Evolutionary conservation across 1,140 invertebrate species (phyloP).

Genomic region (Nephotettix cincticeps): DNA sequence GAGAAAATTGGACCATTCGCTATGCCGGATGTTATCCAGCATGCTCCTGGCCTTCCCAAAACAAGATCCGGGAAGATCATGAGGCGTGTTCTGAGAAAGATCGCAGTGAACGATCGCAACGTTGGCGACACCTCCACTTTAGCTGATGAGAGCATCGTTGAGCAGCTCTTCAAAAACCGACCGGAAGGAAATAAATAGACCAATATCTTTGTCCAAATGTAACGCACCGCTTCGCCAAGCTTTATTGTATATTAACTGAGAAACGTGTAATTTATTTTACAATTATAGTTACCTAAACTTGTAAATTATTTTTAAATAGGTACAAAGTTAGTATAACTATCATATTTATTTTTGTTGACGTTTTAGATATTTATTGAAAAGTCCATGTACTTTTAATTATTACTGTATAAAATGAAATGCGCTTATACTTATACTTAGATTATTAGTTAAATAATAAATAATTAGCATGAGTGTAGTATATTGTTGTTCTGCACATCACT

Average conservation of each 20-base stretch:
- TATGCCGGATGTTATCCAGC: conserved; percentile 90
- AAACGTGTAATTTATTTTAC: neutral
- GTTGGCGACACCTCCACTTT: conserved; percentile 93
- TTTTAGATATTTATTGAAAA: too few relatives aligned
- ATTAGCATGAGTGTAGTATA: too few relatives aligned
- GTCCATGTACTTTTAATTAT: too few relatives aligned
- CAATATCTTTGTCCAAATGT: too few relatives aligned
- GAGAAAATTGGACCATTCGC: conserved; percentile 96
- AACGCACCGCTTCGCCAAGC: too few relatives aligned
- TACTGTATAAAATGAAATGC: too few relatives aligned
- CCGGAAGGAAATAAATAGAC: conserved; percentile 49
- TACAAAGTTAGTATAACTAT: too few relatives aligned
- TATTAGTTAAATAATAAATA: too few relatives aligned
- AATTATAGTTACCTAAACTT: neutral
- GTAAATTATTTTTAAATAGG: neutral
- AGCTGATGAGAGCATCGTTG: conserved; percentile 83
- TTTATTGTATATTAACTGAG: too few relatives aligned
- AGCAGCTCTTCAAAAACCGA: conserved; percentile 71
- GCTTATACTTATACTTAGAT: too few relatives aligned
- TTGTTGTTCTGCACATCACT: too few relatives aligned
- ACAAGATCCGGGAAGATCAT: conserved; percentile 98
- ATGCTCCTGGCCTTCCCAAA: conserved; percentile 91
- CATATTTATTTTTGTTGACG: too few relatives aligned
- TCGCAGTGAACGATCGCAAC: conserved; percentile 83
- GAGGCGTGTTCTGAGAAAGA: conserved; percentile 90